Conservation (phyloP, 2,113 vertebrate genomes). For the Arizona elegans region DNA sequence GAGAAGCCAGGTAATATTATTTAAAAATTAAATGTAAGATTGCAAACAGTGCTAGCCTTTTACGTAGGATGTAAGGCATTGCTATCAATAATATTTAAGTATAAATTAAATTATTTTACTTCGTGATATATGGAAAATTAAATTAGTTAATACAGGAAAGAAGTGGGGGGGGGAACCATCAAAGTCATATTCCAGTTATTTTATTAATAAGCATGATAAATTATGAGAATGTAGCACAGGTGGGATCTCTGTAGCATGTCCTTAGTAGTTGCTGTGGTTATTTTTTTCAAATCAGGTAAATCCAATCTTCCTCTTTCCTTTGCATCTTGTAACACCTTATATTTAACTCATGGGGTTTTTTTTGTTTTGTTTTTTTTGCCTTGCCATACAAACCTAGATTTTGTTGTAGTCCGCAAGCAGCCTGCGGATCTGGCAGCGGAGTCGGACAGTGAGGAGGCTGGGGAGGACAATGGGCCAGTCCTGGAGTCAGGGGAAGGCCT, state of each 20-base stretch:
- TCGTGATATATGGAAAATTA: background rate
- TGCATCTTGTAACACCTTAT: background rate
- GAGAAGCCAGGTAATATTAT: slow-evolving; percentile 17
- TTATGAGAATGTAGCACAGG: background rate
- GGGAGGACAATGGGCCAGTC: no score
- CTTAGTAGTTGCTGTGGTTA: background rate
- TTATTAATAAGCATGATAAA: background rate
- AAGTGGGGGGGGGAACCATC: no score
- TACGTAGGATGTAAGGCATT: background rate
- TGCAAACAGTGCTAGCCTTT: background rate
- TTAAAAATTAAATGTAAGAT: slow-evolving; percentile 28
- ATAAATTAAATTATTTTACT: slow-evolving; percentile 26
- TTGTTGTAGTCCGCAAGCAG: no score
- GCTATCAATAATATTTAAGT: background rate
- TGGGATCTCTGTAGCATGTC: background rate
- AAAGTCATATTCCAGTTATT: background rate
- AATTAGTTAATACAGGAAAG: slow-evolving; percentile 11
- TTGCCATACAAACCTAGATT: background rate
- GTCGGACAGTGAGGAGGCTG: no score
- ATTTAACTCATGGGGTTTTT: background rate
- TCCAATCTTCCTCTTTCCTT: background rate
- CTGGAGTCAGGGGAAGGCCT: no score
- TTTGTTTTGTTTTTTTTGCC: background rate
- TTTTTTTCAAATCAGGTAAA: background rate
- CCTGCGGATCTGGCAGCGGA: no score